These are phyloP conservation scores for Lophotriccus pileatus DNA, from an alignment of 2,797 vertebrate species.

Conservation along the genomic window DNA sequence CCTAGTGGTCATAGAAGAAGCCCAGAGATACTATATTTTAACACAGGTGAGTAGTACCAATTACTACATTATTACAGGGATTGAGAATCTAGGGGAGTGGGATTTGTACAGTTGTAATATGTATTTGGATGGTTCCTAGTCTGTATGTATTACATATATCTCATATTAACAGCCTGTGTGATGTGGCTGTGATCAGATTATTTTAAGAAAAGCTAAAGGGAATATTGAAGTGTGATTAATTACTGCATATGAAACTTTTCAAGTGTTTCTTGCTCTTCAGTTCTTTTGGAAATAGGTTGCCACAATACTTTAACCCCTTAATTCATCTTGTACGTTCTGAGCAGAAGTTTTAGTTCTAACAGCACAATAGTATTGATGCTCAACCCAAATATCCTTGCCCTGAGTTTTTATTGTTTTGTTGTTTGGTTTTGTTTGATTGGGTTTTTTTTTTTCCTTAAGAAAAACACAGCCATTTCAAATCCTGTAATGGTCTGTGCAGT, in stretches of 20 bases:
- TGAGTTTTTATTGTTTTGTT: neutral
- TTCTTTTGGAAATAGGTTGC: neutral
- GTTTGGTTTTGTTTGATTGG: neutral
- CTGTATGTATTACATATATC: neutral
- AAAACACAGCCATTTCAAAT: neutral
- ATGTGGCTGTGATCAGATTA: neutral
- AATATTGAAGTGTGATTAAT: neutral
- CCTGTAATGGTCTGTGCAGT: neutral
- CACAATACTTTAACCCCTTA: neutral
- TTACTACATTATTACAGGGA: neutral
- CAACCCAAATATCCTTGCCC: neutral
- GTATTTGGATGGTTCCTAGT: neutral
- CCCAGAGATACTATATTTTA: slow-evolving; percentile 91
- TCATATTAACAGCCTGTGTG: neutral
- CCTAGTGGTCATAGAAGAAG: slow-evolving; percentile 90
- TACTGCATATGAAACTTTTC: neutral
- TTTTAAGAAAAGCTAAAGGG: neutral
- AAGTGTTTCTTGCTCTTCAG: neutral
- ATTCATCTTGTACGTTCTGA: neutral
- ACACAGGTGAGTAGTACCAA: slow-evolving; percentile 84
- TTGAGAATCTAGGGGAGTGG: neutral
- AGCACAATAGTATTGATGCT: neutral
- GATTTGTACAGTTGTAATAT: neutral
- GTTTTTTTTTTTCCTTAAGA: neutral
- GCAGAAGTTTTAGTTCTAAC: neutral